phyloP scores from a whole-genome alignment of 2,113 vertebrate genomes.

The Urocitellus parryii region DNA sequence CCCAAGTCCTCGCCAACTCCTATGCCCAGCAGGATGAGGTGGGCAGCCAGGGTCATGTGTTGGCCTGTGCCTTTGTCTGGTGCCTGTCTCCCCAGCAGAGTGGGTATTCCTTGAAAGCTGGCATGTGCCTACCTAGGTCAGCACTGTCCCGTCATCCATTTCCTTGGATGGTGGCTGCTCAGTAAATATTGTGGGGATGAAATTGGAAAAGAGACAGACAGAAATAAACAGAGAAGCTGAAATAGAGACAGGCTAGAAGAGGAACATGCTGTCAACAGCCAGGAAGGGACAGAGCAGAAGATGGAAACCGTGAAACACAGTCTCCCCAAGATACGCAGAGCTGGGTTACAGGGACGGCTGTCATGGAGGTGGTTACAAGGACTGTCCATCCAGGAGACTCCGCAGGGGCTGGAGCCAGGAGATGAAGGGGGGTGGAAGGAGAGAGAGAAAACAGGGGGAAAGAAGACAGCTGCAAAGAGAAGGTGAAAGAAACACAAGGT shows the following conservation, averaged over 20 bases:
- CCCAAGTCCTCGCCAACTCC: not conserved
- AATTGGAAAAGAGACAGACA: not conserved
- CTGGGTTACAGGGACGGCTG: slow-evolving; percentile 58
- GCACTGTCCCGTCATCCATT: not conserved
- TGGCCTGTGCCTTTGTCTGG: not conserved
- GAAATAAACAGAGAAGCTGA: slow-evolving; percentile 22
- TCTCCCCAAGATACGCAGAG: slow-evolving; percentile 55
- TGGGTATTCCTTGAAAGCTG: not conserved
- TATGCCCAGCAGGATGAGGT: not conserved
- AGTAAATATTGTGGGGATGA: not conserved
- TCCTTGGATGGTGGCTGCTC: not conserved
- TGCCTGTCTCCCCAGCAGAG: not conserved
- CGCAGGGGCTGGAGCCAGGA: not conserved
- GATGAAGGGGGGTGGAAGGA: not conserved
- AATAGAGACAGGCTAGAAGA: slow-evolving; percentile 20
- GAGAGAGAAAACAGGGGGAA: not conserved
- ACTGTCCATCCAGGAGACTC: not conserved
- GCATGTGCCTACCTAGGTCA: not conserved
- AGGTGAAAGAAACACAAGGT: not conserved
- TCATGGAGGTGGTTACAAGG: fast-evolving
- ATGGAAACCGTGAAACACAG: slow-evolving; percentile 75
- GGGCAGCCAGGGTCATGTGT: not conserved
- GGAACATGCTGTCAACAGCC: not conserved
- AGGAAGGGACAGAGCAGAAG: slow-evolving; percentile 27
- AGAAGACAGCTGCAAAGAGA: not conserved